Conservation (phyloP, 1,140 invertebrate species). For the Temnothorax longispinosus region DNA sequence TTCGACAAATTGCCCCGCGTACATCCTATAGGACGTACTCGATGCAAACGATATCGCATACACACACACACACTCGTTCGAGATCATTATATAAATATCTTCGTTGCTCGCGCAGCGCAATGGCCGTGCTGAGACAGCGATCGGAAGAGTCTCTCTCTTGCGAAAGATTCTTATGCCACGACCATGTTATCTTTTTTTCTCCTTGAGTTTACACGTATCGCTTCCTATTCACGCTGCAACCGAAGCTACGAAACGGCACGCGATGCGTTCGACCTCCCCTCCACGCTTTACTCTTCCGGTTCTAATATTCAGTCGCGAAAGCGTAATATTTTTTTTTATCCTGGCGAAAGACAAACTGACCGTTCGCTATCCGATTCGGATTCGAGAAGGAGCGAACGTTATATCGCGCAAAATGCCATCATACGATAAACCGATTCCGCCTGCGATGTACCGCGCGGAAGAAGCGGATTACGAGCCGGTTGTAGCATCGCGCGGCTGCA, state of each 20-base stretch:
- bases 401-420: background rate
- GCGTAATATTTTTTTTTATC: background rate
- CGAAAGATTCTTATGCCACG: background rate
- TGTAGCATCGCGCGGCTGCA: constrained; percentile 1
- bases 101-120: constrained; percentile 32
- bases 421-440: background rate
- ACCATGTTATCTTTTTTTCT: constrained; percentile 57
- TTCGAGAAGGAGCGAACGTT: background rate
- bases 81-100: constrained; percentile 47
- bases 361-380: background rate
- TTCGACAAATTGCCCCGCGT: no score
- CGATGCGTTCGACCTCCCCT: background rate
- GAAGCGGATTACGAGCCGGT: constrained; percentile 18
- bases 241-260: constrained; percentile 1
- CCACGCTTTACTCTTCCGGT: background rate
- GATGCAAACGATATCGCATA: background rate
- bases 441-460: background rate
- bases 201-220: constrained; percentile 41
- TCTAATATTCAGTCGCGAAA: constrained; percentile 18
- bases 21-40: background rate
- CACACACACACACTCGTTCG: background rate
- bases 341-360: background rate
- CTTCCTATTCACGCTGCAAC: constrained; percentile 36
- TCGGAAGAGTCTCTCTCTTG: constrained; percentile 7
- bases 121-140: constrained; percentile 51